A percentile compares a stretch with the other conserved stretches of the same genome.
phyloP scores from a whole-genome alignment of 2,888 invertebrate genomes.

The Drosophila cognata region DNA sequence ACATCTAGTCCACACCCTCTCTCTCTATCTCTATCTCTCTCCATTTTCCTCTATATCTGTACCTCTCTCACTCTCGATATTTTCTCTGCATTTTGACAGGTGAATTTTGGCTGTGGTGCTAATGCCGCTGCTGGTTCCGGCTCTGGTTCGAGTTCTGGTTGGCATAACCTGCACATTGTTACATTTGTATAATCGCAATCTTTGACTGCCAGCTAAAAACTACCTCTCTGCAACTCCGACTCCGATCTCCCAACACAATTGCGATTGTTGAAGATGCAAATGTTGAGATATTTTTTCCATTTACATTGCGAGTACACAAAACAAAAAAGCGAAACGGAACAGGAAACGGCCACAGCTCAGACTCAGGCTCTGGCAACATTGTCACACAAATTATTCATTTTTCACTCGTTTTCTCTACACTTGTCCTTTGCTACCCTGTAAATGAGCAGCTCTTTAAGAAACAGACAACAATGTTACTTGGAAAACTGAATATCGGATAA shows the following conservation, averaged over 20 bases:
- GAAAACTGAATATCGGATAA: too few species aligned
- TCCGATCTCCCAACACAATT: slow-evolving; percentile 4
- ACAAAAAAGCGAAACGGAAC: slow-evolving; percentile 24
- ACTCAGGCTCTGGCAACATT: slow-evolving; percentile 56
- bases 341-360: slow-evolving; percentile 33
- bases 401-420: slow-evolving; percentile 46
- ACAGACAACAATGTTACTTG: not conserved
- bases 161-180: slow-evolving; percentile 62
- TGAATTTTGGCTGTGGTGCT: slow-evolving; percentile 22
- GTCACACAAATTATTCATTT: slow-evolving; percentile 76
- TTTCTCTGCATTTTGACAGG: slow-evolving; percentile 10
- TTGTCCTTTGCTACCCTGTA: slow-evolving; percentile 41
- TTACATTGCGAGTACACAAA: slow-evolving; percentile 47
- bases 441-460: not conserved
- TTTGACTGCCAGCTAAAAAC: slow-evolving; percentile 41
- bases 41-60: not conserved
- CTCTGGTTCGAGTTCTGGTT: slow-evolving; percentile 36
- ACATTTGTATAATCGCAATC: slow-evolving; percentile 45
- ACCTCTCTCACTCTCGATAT: not conserved
- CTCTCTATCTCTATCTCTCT: not conserved
- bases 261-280: slow-evolving; percentile 69
- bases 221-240: not conserved
- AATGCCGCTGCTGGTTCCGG: slow-evolving; percentile 4
- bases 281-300: slow-evolving; percentile 78
- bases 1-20: not conserved